Evolutionary conservation across 2,113 vertebrate species (phyloP).

Genomic region (Parus major): DNA sequence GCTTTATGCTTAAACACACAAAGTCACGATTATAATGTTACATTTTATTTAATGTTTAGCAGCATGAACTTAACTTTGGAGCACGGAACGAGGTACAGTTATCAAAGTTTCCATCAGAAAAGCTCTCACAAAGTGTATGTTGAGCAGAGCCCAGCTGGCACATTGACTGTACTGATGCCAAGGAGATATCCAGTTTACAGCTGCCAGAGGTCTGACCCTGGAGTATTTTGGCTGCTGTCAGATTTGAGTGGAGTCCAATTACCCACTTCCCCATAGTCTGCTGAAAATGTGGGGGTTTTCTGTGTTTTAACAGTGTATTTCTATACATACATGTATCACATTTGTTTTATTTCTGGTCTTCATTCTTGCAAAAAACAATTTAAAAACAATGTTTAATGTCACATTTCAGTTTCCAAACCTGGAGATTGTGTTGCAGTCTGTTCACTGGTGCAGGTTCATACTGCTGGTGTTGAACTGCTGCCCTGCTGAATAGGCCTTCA

Average conservation of each 20-base stretch:
- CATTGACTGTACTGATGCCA: background rate
- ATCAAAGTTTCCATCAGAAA: background rate
- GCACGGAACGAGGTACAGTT: background rate
- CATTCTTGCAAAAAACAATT: background rate
- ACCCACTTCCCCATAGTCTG: background rate
- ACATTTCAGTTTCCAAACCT: background rate
- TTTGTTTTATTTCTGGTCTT: background rate
- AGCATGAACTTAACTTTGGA: slow-evolving; percentile 1
- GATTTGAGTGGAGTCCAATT: background rate
- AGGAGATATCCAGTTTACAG: background rate
- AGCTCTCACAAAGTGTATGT: background rate
- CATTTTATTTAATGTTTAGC: background rate
- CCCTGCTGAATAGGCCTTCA: background rate
- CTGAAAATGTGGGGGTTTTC: background rate
- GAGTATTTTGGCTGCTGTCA: background rate
- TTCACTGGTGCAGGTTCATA: background rate
- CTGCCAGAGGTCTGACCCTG: background rate
- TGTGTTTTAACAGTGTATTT: background rate
- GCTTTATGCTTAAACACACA: background rate
- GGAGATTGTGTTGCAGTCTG: background rate
- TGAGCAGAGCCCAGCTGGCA: background rate
- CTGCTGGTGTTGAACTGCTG: background rate
- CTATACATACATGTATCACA: background rate
- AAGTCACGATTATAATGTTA: background rate
- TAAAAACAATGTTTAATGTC: background rate